Percentiles rank a stretch among this genome's conserved stretches.
Evolutionary conservation across 2,113 vertebrate genomes (phyloP).

Genomic region (Psilopogon haemacephalus): DNA sequence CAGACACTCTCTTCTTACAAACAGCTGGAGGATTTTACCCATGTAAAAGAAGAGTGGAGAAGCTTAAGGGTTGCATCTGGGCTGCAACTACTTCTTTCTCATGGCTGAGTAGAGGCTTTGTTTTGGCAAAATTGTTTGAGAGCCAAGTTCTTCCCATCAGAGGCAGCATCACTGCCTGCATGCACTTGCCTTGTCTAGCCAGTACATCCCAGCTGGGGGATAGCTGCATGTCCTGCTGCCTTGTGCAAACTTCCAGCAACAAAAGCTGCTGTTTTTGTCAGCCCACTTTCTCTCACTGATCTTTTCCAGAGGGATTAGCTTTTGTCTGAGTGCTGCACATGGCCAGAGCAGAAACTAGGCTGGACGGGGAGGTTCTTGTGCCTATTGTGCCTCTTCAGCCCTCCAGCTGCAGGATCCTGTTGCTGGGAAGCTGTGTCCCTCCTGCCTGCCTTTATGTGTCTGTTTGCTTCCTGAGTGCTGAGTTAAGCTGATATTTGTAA

Average conservation of each 20-base stretch:
- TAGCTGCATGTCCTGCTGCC: background rate
- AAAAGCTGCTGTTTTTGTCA: background rate
- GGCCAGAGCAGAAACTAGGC: background rate
- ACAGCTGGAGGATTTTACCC: background rate
- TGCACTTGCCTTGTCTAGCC: background rate
- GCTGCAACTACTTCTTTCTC: background rate
- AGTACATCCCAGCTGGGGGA: background rate
- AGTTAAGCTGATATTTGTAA: background rate
- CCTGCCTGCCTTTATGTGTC: background rate
- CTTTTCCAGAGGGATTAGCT: background rate
- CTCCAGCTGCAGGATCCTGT: background rate
- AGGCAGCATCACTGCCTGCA: background rate
- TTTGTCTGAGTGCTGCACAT: background rate
- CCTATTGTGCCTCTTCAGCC: background rate
- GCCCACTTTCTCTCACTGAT: background rate
- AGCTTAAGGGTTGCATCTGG: background rate
- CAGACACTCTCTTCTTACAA: rapidly evolving
- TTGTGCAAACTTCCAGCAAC: background rate
- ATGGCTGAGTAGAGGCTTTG: background rate
- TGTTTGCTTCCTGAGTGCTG: background rate
- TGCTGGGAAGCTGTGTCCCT: background rate
- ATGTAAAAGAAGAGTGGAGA: background rate
- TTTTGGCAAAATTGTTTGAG: background rate
- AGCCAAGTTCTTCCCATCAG: background rate
- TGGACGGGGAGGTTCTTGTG: background rate